phyloP scores from a whole-genome alignment of 2,797 vertebrate species.

The Notamacropus eugenii region DNA sequence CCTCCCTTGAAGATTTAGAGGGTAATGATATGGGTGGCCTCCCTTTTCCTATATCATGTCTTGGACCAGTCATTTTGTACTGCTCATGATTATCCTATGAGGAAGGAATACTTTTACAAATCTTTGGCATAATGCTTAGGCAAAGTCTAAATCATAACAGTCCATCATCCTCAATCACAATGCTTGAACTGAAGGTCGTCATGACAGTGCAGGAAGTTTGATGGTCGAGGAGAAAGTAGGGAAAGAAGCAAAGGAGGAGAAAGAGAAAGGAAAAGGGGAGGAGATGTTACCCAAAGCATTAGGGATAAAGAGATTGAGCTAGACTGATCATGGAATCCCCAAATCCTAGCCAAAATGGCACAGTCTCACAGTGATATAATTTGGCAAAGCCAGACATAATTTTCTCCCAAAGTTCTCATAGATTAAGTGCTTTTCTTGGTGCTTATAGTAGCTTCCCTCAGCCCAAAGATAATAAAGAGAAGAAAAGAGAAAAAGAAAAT shows the following conservation, averaged over 20 bases:
- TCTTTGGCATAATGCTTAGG: not conserved
- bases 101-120: not conserved
- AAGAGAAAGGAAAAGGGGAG: not conserved
- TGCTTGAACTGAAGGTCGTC: not conserved
- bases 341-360: not conserved
- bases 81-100: not conserved
- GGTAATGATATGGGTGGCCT: constrained; percentile 93
- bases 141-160: not conserved
- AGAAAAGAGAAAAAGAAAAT: not conserved
- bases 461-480: not conserved
- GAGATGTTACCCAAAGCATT: not conserved
- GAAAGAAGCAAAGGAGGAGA: not conserved
- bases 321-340: not conserved
- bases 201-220: not conserved
- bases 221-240: not conserved
- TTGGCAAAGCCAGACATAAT: not conserved
- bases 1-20: constrained; percentile 95
- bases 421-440: not conserved
- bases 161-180: not conserved
- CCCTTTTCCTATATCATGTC: constrained; percentile 87
- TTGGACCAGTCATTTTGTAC: not conserved
- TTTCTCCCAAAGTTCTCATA: not conserved
- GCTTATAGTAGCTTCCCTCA: not conserved
- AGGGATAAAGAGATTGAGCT: not conserved
- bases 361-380: not conserved